These are phyloP conservation scores for Lophotis ruficrista DNA, from an alignment of 2,113 vertebrate species.

Conservation along the genomic window DNA sequence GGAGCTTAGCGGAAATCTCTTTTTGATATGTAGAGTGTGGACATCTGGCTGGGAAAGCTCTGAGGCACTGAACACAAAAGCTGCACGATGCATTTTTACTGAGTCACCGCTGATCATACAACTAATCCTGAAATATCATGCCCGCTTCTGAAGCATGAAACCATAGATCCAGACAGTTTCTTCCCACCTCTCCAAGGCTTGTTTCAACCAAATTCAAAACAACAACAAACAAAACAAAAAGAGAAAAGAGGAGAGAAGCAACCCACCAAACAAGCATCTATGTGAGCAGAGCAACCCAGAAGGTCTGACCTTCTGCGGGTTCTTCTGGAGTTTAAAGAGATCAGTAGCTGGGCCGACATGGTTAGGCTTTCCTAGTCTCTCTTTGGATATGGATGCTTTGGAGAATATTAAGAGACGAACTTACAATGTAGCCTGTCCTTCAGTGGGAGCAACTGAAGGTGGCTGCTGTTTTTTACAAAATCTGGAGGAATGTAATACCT, in stretches of 20 bases:
- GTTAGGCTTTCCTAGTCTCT: neutral
- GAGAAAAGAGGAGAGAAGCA: neutral
- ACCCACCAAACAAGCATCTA: neutral
- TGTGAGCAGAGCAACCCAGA: neutral
- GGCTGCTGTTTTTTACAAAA: neutral
- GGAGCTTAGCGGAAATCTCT: neutral
- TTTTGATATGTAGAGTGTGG: neutral
- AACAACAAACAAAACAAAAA: conserved; percentile 8
- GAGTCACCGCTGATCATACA: neutral
- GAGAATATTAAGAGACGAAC: neutral
- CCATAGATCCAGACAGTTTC: conserved; percentile 36
- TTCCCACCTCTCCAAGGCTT: conserved; percentile 7
- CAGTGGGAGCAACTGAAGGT: neutral
- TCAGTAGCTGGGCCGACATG: neutral
- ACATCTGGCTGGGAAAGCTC: neutral
- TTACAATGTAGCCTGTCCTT: neutral
- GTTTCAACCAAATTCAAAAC: conserved; percentile 48
- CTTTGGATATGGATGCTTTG: neutral
- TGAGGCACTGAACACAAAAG: neutral
- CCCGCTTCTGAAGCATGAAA: conserved; percentile 1
- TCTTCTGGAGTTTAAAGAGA: neutral
- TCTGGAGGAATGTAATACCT: neutral
- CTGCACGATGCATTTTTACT: neutral
- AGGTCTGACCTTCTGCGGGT: neutral
- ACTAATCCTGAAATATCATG: neutral